phyloP scores from a whole-genome alignment of 1,140 invertebrate species.

The Wasmannia auropunctata region DNA sequence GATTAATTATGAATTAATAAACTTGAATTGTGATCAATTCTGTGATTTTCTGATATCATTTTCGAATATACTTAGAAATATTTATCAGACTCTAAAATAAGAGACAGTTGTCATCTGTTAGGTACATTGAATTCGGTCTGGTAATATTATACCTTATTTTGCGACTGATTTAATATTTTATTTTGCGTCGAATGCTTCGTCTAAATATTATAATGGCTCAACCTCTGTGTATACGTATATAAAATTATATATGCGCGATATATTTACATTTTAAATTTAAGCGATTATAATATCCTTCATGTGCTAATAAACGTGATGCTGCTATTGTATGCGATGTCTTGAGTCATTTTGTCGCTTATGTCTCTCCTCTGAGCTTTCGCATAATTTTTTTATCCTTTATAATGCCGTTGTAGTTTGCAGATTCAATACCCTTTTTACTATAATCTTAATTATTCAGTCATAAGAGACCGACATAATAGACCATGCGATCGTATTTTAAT shows the following conservation, averaged over 20 bases:
- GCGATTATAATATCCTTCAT: slow-evolving; percentile 79
- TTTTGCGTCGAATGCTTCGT: slow-evolving; percentile 72
- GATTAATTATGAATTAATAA: slow-evolving; percentile 17
- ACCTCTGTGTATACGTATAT: slow-evolving; percentile 65
- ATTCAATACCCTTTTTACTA: slow-evolving; percentile 14
- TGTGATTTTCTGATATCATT: slow-evolving; percentile 30
- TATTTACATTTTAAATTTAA: slow-evolving; percentile 79
- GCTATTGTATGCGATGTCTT: slow-evolving; percentile 83
- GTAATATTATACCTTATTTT: slow-evolving; percentile 61
- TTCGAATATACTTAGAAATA: slow-evolving; percentile 1
- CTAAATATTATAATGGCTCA: slow-evolving; percentile 69
- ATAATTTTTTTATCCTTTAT: slow-evolving; percentile 48
- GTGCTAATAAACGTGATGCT: slow-evolving; percentile 85
- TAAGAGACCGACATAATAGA: background rate
- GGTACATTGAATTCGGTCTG: slow-evolving; percentile 38
- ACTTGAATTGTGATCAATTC: slow-evolving; percentile 36
- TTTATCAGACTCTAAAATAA: slow-evolving; percentile 36
- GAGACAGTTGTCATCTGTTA: slow-evolving; percentile 38
- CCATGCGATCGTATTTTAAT: background rate
- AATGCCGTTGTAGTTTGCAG: slow-evolving; percentile 18
- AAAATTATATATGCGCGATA: slow-evolving; percentile 70
- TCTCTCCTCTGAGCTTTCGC: slow-evolving; percentile 74
- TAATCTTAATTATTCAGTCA: slow-evolving; percentile 18
- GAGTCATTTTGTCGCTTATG: slow-evolving; percentile 84
- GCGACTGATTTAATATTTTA: slow-evolving; percentile 63